These are phyloP conservation scores for Clarias platycephalus DNA, from an alignment of 2,797 vertebrate species.

Conservation along the genomic window DNA sequence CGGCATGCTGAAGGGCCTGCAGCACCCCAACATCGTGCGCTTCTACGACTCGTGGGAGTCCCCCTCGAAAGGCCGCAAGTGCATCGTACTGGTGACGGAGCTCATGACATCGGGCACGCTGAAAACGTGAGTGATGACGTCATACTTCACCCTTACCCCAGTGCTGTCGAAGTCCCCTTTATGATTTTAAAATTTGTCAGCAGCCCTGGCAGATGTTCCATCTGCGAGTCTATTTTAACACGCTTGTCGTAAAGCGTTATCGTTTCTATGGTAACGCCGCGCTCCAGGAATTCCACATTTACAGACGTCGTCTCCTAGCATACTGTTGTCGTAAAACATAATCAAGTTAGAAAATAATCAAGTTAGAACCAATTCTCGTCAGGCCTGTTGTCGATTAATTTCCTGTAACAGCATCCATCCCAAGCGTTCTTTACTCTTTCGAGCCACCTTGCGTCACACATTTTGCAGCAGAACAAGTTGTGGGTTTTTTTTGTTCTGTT, in stretches of 20 bases:
- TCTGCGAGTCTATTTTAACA: too few species aligned
- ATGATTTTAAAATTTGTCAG: too few species aligned
- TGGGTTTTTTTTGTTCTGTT: too few species aligned
- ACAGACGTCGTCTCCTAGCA: too few species aligned
- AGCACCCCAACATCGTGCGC: conserved; percentile 98
- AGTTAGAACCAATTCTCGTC: background rate
- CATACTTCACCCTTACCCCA: too few species aligned
- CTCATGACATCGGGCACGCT: conserved; percentile 98
- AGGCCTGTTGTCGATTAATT: background rate
- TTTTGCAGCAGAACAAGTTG: too few species aligned
- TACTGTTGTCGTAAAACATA: background rate
- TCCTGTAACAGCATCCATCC: background rate
- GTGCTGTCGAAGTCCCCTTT: too few species aligned
- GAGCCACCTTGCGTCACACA: too few species aligned
- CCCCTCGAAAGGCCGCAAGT: conserved; percentile 96
- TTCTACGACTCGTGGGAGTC: conserved; percentile 99
- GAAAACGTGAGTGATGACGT: conserved; percentile 87
- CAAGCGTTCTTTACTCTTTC: background rate
- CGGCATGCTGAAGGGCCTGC: conserved; percentile 97
- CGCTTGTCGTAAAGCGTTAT: background rate
- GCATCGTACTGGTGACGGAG: conserved; percentile 96
- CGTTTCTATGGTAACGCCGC: background rate
- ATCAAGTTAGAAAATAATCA: background rate
- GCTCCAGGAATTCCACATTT: too few species aligned
- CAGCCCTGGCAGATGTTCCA: background rate